Conservation (phyloP, 2,888 invertebrate species). For the Drosophila formosana region DNA sequence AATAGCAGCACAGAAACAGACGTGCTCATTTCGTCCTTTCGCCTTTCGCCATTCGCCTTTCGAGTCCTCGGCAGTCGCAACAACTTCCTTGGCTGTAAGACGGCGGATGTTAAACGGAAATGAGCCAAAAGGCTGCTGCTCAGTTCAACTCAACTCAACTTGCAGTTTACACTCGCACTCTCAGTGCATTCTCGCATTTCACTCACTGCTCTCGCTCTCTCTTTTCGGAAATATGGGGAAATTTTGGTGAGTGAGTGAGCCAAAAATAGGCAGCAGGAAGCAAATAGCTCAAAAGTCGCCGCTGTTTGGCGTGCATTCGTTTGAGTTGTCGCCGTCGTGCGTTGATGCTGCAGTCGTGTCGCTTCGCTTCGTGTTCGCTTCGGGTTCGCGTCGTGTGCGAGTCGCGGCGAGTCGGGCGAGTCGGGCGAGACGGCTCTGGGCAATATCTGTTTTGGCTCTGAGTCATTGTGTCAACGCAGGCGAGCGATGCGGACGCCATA, state of each 20-base stretch:
- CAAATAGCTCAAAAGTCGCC: conserved; percentile 9
- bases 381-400: neutral
- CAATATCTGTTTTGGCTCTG: conserved; percentile 37
- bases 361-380: conserved; percentile 2
- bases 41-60: neutral
- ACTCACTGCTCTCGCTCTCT: conserved; percentile 9
- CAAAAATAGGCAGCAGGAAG: conserved; percentile 35
- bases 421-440: conserved; percentile 41
- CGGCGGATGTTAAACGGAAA: conserved; percentile 70
- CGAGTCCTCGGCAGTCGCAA: conserved; percentile 40
- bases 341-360: conserved; percentile 46
- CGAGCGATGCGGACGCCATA: conserved; percentile 52
- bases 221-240: conserved; percentile 39
- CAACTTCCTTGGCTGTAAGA: conserved; percentile 69
- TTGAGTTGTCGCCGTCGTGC: conserved; percentile 12
- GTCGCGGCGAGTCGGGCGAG: neutral
- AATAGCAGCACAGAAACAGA: conserved; percentile 1
- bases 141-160: neutral
- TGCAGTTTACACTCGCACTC: conserved; percentile 14
- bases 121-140: conserved; percentile 51
- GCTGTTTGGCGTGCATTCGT: conserved; percentile 21
- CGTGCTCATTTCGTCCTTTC: conserved; percentile 1
- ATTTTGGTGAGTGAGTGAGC: conserved; percentile 25
- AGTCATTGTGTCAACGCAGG: conserved; percentile 62
- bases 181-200: neutral